Conservation (phyloP, 2,888 invertebrate genomes). For the Timandra comae region DNA sequence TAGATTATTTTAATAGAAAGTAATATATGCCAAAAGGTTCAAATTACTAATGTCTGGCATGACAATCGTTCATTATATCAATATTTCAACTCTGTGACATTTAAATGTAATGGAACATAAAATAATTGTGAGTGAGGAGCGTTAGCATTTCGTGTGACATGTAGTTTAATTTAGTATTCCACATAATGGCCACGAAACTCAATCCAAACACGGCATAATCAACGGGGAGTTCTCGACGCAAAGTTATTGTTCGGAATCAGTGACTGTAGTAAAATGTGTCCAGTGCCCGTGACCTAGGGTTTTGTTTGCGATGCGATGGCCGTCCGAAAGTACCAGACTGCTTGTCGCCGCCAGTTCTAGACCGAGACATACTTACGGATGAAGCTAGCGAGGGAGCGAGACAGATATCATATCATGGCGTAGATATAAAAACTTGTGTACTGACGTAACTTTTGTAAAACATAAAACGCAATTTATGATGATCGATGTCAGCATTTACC, state of each 20-base stretch:
- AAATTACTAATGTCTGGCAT: too few species aligned
- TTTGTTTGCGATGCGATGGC: constrained; percentile 59
- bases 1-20: neutral
- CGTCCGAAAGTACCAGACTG: constrained; percentile 67
- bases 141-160: constrained; percentile 3
- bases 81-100: constrained; percentile 5
- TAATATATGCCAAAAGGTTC: too few species aligned
- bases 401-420: constrained; percentile 39
- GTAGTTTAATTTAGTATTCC: constrained; percentile 26
- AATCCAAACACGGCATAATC: constrained; percentile 31
- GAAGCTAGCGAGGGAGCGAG: constrained; percentile 44
- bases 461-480: constrained; percentile 49
- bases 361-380: constrained; percentile 49
- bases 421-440: constrained; percentile 53
- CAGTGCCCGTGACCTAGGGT: constrained; percentile 66
- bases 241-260: constrained; percentile 31
- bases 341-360: constrained; percentile 67
- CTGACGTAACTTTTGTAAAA: constrained; percentile 51
- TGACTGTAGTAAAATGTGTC: constrained; percentile 55
- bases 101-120: constrained; percentile 2
- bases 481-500: constrained; percentile 34
- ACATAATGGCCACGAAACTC: constrained; percentile 31
- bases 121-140: neutral
- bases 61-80: constrained; percentile 1
- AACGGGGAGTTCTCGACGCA: constrained; percentile 29